Conservation (phyloP, 1,140 invertebrate genomes). For the Macrotrachela quadricornifera region DNA sequence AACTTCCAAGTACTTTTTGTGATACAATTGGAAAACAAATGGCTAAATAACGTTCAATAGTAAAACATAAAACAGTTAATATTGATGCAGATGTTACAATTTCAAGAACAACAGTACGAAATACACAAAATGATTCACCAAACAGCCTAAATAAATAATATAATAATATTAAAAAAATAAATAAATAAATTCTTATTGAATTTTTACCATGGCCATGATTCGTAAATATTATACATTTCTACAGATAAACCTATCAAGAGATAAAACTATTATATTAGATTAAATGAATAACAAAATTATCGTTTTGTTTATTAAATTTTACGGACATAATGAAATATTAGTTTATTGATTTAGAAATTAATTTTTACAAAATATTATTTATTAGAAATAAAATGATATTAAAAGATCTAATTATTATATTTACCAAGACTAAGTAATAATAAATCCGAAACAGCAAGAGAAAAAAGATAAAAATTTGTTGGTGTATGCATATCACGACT, state of each 20-base stretch:
- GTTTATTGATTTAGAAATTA: too few species aligned
- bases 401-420: too few species aligned
- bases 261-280: too few species aligned
- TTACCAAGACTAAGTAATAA: conserved; percentile 39
- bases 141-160: conserved; percentile 38
- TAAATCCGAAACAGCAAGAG: conserved; percentile 71
- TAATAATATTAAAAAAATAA: too few species aligned
- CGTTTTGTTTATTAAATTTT: too few species aligned
- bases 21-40: conserved; percentile 74
- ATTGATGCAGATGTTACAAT: conserved; percentile 78
- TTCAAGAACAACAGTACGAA: conserved; percentile 59
- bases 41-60: conserved; percentile 77
- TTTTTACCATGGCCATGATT: conserved; percentile 22
- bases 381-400: too few species aligned
- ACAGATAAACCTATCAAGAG: too few species aligned
- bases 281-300: too few species aligned
- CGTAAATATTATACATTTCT: too few species aligned
- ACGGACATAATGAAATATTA: too few species aligned
- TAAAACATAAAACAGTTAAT: conserved; percentile 74
- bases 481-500: conserved; percentile 33
- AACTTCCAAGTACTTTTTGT: conserved; percentile 57
- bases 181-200: too few species aligned
- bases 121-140: conserved; percentile 57
- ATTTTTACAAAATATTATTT: too few species aligned
- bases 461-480: conserved; percentile 72